Percentiles rank a stretch among this genome's conserved stretches.
Evolutionary conservation across 2,113 vertebrate genomes (phyloP).

Genomic region (Panurus biarmicus): DNA sequence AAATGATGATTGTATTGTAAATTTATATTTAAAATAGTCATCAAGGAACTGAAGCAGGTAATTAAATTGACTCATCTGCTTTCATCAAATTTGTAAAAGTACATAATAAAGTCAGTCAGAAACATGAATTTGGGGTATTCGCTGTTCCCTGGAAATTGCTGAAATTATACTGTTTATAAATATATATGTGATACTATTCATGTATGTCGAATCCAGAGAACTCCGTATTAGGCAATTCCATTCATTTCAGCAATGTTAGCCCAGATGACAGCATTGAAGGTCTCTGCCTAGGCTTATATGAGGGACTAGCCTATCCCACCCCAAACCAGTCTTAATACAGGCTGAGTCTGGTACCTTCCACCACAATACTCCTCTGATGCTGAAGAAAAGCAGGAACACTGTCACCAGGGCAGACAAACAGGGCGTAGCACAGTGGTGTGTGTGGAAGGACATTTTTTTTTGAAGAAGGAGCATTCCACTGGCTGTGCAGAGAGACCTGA

Average conservation of each 20-base stretch:
- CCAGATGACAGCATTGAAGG: neutral
- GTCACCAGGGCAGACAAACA: neutral
- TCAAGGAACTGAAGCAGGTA: neutral
- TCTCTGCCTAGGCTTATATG: neutral
- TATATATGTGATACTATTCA: neutral
- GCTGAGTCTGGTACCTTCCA: neutral
- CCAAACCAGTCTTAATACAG: neutral
- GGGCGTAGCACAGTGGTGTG: fast-evolving
- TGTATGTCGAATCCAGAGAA: neutral
- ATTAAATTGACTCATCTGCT: conserved; percentile 24
- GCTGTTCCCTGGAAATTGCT: neutral
- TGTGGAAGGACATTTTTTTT: neutral
- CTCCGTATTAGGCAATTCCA: neutral
- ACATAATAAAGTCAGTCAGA: neutral
- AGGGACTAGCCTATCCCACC: neutral
- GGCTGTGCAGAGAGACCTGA: neutral
- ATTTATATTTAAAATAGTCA: neutral
- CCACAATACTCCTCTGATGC: neutral
- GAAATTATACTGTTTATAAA: neutral
- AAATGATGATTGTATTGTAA: neutral
- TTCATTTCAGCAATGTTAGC: neutral
- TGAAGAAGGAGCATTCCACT: neutral
- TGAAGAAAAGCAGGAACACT: neutral
- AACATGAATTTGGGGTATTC: neutral
- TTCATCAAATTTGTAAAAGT: conserved; percentile 13